Evolutionary conservation across 2,888 invertebrate species (phyloP).

Genomic region (Meta bourneti): DNA sequence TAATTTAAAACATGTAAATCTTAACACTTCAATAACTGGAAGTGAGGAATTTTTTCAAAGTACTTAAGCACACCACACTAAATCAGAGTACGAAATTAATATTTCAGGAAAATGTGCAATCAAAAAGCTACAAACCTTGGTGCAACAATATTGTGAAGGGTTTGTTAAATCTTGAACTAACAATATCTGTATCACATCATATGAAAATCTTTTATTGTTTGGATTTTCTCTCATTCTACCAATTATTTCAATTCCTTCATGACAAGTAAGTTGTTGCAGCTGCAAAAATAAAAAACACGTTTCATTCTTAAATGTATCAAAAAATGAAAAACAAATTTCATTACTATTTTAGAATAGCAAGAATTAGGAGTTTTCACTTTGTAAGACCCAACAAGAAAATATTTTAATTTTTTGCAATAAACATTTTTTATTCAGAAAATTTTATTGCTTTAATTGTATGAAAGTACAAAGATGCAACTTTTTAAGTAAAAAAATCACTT

Average conservation of each 20-base stretch:
- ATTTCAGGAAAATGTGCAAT: no score
- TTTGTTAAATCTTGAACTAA: conserved; percentile 36
- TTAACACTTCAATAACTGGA: no score
- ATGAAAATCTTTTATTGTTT: conserved; percentile 15
- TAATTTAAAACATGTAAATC: no score
- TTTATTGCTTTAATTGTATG: neutral
- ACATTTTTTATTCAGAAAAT: neutral
- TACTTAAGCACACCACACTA: no score
- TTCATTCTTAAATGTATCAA: neutral
- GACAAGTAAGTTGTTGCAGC: conserved; percentile 42
- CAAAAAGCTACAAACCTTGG: conserved; percentile 35
- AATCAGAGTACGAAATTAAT: no score
- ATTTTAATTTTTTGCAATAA: neutral
- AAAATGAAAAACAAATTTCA: neutral
- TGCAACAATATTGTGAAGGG: conserved; percentile 53
- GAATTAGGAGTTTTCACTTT: neutral
- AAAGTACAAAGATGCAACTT: no score
- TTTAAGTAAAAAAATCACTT: no score
- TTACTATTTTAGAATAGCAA: neutral
- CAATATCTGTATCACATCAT: conserved; percentile 17
- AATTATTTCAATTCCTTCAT: conserved; percentile 63
- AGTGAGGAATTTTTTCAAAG: no score
- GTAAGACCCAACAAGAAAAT: neutral
- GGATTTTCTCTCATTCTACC: conserved; percentile 21
- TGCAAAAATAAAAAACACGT: conserved; percentile 3